These are phyloP conservation scores for Anarsia innoxiella DNA, from an alignment of 2,888 invertebrate species.

Conservation along the genomic window DNA sequence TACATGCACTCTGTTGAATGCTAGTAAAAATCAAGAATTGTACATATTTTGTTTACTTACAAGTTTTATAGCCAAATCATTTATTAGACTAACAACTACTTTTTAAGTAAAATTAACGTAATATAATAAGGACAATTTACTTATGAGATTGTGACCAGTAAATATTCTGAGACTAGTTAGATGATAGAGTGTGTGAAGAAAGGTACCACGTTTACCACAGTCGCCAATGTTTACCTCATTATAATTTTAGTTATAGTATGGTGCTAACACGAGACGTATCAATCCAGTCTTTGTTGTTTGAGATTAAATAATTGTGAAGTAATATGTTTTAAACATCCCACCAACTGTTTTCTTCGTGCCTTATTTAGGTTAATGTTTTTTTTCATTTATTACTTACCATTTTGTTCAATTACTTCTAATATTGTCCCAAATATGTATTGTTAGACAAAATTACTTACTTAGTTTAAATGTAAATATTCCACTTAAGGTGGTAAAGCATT, in stretches of 20 bases:
- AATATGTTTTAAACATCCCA: too few relatives aligned
- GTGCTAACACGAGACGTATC: too few relatives aligned
- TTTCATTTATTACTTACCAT: background rate
- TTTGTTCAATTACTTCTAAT: background rate
- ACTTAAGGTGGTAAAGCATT: conserved; percentile 28
- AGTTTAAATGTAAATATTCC: conserved; percentile 14
- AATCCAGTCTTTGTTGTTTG: too few relatives aligned
- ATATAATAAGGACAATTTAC: background rate
- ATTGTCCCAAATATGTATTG: background rate
- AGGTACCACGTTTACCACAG: conserved; percentile 20
- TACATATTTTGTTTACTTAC: background rate
- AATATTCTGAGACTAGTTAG: background rate
- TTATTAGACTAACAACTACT: too few relatives aligned
- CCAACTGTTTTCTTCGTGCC: conserved; percentile 12
- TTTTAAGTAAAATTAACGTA: too few relatives aligned
- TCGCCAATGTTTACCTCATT: conserved; percentile 45
- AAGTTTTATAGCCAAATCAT: too few relatives aligned
- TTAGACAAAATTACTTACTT: background rate
- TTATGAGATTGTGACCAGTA: too few relatives aligned
- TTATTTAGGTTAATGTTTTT: conserved; percentile 2
- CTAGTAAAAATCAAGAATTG: conserved; percentile 21
- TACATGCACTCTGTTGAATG: conserved; percentile 59
- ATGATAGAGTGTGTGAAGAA: background rate
- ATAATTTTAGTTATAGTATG: conserved; percentile 12
- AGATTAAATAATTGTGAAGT: too few relatives aligned